Conservation (phyloP, 2,113 vertebrate genomes). For the Numenius arquata region DNA sequence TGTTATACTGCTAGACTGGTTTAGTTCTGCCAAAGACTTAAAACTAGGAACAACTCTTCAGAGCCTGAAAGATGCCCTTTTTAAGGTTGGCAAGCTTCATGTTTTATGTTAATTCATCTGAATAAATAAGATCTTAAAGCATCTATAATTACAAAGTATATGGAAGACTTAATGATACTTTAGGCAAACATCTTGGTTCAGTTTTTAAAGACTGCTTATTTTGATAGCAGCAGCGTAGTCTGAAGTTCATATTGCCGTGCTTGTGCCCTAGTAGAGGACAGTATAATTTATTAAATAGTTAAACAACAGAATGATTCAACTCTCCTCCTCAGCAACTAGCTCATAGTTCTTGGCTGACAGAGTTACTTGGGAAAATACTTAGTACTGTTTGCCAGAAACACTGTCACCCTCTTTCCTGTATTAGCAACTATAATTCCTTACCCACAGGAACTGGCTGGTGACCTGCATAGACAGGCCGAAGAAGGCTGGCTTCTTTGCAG, state of each 20-base stretch:
- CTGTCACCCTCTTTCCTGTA: background rate
- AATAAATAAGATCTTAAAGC: background rate
- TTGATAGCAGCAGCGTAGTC: background rate
- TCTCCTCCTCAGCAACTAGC: background rate
- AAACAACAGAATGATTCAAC: background rate
- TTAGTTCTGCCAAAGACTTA: constrained; percentile 87
- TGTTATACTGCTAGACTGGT: constrained; percentile 93
- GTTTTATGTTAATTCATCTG: background rate
- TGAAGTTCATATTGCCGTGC: background rate
- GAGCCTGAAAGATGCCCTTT: constrained; percentile 97
- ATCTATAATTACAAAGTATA: background rate
- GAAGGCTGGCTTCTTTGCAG: background rate
- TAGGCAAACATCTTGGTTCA: background rate
- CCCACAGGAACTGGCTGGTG: background rate
- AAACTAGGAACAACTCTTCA: constrained; percentile 86
- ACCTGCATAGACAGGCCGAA: background rate
- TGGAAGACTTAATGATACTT: background rate
- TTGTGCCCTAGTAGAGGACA: background rate
- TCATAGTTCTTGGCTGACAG: background rate
- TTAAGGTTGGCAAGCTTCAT: constrained; percentile 79
- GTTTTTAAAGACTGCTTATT: background rate
- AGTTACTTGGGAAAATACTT: background rate
- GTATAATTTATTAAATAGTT: background rate
- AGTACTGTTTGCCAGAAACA: background rate
- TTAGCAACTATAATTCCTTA: background rate